A percentile compares a stretch with the other conserved stretches of the same genome.
Evolutionary conservation across 2,888 invertebrate species (phyloP).

Genomic region (Catotricha subobsoleta): DNA sequence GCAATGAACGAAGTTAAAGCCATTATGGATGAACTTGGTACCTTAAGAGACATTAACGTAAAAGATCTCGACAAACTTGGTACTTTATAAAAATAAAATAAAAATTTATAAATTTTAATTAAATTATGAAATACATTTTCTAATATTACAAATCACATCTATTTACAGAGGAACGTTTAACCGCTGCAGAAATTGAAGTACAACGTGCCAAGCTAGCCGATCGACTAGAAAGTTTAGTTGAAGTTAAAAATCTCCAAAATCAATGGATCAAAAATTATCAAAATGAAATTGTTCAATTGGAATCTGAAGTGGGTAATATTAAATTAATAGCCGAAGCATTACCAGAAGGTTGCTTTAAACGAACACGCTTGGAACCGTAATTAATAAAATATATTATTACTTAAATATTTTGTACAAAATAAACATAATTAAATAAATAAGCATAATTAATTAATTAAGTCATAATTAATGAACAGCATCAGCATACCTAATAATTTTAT

Average conservation of each 20-base stretch:
- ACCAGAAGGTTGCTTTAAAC: slow-evolving; percentile 64
- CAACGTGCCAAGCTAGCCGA: slow-evolving; percentile 54
- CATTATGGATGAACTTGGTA: slow-evolving; percentile 58
- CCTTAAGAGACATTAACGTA: slow-evolving; percentile 53
- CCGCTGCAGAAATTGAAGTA: slow-evolving; percentile 51
- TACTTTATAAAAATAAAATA: slow-evolving; percentile 16
- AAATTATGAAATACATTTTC: neutral
- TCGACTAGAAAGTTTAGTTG: slow-evolving; percentile 52
- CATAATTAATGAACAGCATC: too few species aligned
- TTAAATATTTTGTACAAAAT: too few species aligned
- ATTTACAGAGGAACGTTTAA: slow-evolving; percentile 41
- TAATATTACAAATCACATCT: neutral
- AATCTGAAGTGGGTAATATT: slow-evolving; percentile 64
- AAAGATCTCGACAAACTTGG: slow-evolving; percentile 43
- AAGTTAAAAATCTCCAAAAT: slow-evolving; percentile 48
- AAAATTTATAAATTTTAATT: neutral
- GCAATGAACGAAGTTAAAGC: slow-evolving; percentile 60
- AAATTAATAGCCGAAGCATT: slow-evolving; percentile 61
- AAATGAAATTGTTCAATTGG: slow-evolving; percentile 50
- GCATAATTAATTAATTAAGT: too few species aligned
- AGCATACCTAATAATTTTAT: too few species aligned
- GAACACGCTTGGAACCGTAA: slow-evolving; percentile 54
- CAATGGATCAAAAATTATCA: slow-evolving; percentile 66
- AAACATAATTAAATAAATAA: too few species aligned
- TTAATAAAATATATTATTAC: too few species aligned